phyloP scores from a whole-genome alignment of 2,888 invertebrate species.

The Augiades crinisus region DNA sequence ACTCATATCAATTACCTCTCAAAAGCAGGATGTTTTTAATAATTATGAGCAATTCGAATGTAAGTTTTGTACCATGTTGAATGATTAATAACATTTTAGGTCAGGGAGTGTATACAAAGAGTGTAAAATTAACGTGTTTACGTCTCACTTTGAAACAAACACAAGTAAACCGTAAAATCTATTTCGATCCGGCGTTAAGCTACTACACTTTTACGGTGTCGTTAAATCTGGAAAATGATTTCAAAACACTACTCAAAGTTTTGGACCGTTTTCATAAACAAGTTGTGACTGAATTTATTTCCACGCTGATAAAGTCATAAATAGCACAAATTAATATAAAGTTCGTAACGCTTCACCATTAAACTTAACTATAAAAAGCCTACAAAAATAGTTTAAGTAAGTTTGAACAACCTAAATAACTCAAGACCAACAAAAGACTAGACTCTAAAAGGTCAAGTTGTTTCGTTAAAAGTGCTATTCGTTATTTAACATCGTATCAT shows the following conservation, averaged over 20 bases:
- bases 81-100: slow-evolving; percentile 1
- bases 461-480: neutral
- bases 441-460: neutral
- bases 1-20: neutral
- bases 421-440: too few species aligned
- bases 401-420: too few species aligned
- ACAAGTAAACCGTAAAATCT: slow-evolving; percentile 47
- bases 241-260: slow-evolving; percentile 37
- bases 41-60: neutral
- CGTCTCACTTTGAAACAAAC: slow-evolving; percentile 33
- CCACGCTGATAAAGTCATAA: neutral
- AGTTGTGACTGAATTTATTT: neutral
- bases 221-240: slow-evolving; percentile 42
- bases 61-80: neutral
- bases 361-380: too few species aligned
- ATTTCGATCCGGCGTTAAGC: slow-evolving; percentile 46
- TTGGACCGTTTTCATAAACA: slow-evolving; percentile 29
- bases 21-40: neutral
- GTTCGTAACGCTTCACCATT: too few species aligned
- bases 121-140: slow-evolving; percentile 32
- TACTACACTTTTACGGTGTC: slow-evolving; percentile 41
- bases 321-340: neutral
- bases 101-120: slow-evolving; percentile 14
- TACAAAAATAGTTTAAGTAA: too few species aligned
- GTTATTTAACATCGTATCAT: too few species aligned